Evolutionary conservation across 2,113 vertebrate species (phyloP), one percentile per base, ranked within the genome.

Genomic region (Nannobrachium achirus): DNA sequence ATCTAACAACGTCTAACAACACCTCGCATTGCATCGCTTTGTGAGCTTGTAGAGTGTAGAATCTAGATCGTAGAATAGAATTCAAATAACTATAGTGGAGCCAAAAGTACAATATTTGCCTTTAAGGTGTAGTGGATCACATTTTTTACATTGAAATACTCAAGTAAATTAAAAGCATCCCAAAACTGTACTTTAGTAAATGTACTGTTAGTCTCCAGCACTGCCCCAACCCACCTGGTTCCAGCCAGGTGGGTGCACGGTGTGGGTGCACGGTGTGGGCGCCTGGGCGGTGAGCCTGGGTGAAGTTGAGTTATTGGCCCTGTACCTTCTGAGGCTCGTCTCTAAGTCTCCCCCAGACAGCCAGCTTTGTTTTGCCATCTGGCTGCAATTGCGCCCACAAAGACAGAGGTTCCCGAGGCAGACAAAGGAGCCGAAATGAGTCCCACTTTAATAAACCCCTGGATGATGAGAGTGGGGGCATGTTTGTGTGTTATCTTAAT

Each of bases 281-380:
- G 44, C 74, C 40, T 74, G 79, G 81, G 84, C 60, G 65, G 81
- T 42, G 69, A 80, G 69, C 69, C 65, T 33, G 25, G 70, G 56
- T 67, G 79, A 88, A 87, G 86, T 81, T 77, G 73, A 81, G 71
- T 82, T 78, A 86, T 86, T 90, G 77, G 83, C 76, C 77, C 62
- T 33, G 3, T 70, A 81, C 75, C 76, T 78, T 88, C 73, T 52
- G 82, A 89, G 84, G 88, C 85, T 76, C 63, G 77, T 82, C 78
- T 81, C 76, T 85, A 80, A 86, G 82, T 33, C 25, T 33, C 83
- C 77, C 88, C 52, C 79, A 85, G 89, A 86, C 88, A 84, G 73
- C 44, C 62, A 76, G 88, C 88, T 90, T 92, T 91, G 90, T 91
- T 89, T 88, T 86, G 81, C 88, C 89, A 91, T 90, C 90, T 91